phyloP scores from a whole-genome alignment of 2,113 vertebrate genomes.

The Ctenodactylus gundi region DNA sequence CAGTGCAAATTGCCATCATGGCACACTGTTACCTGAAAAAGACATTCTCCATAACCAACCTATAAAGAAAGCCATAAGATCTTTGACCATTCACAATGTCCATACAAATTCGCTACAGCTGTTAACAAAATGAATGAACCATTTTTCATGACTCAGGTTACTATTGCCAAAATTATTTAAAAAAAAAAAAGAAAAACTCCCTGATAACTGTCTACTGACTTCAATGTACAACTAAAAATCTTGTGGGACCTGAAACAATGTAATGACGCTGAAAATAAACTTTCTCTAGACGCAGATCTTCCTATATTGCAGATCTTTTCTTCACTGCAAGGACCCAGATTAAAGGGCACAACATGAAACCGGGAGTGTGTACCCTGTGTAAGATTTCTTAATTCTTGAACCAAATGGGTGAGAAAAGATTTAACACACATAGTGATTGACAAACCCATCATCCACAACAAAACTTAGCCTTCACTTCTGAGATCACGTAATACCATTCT shows the following conservation, averaged over 20 bases:
- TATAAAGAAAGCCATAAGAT: neutral
- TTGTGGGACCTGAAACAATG: neutral
- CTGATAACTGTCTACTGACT: neutral
- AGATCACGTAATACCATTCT: neutral
- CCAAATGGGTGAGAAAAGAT: neutral
- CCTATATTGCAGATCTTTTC: neutral
- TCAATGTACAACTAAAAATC: neutral
- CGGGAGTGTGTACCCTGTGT: neutral
- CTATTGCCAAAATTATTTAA: neutral
- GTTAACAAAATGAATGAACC: neutral
- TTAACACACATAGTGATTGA: slow-evolving; percentile 1
- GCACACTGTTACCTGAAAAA: neutral
- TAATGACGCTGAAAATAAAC: neutral
- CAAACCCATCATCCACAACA: neutral
- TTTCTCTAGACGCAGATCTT: neutral
- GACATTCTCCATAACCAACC: neutral
- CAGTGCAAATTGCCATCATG: neutral
- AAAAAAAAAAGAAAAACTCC: neutral
- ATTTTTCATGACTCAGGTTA: neutral
- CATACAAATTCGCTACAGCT: neutral
- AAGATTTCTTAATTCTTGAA: neutral
- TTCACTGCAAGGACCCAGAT: neutral
- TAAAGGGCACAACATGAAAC: neutral
- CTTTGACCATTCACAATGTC: neutral
- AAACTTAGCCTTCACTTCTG: neutral